Percentiles rank a stretch among this genome's conserved stretches.
These are phyloP conservation scores for Sebastiscus albofasciatus DNA, from an alignment of 2,797 vertebrate genomes.

Conservation along the genomic window DNA sequence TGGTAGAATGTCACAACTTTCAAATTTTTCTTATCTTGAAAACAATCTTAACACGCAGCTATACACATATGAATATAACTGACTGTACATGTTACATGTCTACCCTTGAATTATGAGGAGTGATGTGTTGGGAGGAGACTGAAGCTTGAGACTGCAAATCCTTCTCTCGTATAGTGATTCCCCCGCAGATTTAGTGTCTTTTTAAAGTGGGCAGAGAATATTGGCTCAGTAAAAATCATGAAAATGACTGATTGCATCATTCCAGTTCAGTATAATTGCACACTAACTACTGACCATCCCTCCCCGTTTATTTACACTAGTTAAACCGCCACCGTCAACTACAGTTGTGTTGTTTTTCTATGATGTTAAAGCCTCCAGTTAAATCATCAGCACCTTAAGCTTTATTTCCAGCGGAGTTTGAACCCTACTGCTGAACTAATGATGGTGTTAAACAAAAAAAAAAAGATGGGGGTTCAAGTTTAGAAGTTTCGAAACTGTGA, in stretches of 20 bases:
- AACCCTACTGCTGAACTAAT: constrained; percentile 21
- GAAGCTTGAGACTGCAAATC: constrained; percentile 27
- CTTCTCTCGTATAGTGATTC: constrained; percentile 23
- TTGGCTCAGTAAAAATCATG: constrained; percentile 22
- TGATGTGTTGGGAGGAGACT: constrained; percentile 17
- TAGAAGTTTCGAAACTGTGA: constrained; percentile 17
- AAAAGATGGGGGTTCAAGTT: not conserved
- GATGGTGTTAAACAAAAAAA: not conserved
- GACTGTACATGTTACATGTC: constrained; percentile 65
- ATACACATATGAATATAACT: constrained; percentile 65
- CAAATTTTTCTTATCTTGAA: constrained; percentile 50
- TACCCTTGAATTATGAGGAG: constrained; percentile 41
- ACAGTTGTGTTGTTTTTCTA: constrained; percentile 39
- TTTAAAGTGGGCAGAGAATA: constrained; percentile 47
- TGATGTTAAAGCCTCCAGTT: constrained; percentile 9
- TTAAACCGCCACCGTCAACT: constrained; percentile 30
- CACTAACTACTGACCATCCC: constrained; percentile 63
- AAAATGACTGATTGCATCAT: constrained; percentile 46
- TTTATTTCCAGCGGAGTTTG: constrained; percentile 50
- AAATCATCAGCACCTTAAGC: constrained; percentile 54
- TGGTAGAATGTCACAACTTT: constrained; percentile 68
- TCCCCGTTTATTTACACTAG: constrained; percentile 14
- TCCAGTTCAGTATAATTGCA: constrained; percentile 64
- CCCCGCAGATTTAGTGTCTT: constrained; percentile 27
- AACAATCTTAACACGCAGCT: constrained; percentile 68